Conservation (phyloP, 2,113 vertebrate genomes). For the Gila orcuttii region DNA sequence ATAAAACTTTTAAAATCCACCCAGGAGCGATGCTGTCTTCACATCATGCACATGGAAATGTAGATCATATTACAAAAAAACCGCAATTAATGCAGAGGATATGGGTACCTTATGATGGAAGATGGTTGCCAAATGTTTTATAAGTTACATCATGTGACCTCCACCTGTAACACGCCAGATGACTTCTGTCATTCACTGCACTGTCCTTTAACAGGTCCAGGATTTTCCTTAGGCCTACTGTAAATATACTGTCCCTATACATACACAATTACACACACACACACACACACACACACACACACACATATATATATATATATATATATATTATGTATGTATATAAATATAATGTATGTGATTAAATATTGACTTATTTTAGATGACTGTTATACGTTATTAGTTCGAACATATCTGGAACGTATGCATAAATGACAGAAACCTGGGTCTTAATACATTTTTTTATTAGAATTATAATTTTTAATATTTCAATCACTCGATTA, state of each 20-base stretch:
- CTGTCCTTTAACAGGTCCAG: conserved; percentile 75
- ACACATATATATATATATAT: no score
- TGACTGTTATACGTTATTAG: no score
- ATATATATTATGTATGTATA: no score
- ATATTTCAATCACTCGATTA: no score
- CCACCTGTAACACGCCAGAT: not conserved
- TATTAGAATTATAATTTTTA: no score
- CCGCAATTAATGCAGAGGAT: conserved; percentile 58
- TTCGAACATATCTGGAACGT: no score
- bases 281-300: no score
- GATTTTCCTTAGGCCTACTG: conserved; percentile 79
- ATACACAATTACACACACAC: no score
- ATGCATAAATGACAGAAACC: no score
- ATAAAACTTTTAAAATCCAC: conserved; percentile 3
- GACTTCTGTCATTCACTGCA: conserved; percentile 51
- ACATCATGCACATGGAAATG: not conserved
- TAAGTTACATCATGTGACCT: conserved; percentile 61
- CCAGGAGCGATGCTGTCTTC: conserved; percentile 1
- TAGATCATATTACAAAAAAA: conserved; percentile 3
- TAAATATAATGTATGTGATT: no score
- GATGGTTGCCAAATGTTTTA: conserved; percentile 76
- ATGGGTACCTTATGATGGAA: conserved; percentile 74
- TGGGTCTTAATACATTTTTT: no score
- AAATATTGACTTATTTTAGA: no score
- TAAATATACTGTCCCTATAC: not conserved